Evolutionary conservation across 2,888 invertebrate genomes (phyloP).

Genomic region (Xylota segnis): DNA sequence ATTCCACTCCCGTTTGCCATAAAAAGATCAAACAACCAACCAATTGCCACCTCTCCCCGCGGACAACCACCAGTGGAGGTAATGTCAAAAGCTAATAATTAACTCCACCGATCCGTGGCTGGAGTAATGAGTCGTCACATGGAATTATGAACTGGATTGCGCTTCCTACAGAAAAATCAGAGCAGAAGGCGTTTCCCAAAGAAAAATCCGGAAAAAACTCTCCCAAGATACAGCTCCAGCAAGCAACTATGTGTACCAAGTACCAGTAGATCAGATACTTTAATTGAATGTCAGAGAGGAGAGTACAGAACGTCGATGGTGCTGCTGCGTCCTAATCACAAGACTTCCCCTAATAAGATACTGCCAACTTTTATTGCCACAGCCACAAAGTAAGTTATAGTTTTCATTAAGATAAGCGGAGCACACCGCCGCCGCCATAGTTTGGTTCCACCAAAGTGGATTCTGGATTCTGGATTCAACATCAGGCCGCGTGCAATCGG

Average conservation of each 20-base stretch:
- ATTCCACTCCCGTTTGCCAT: slow-evolving; percentile 46
- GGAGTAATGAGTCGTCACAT: slow-evolving; percentile 76
- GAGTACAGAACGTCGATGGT: not conserved
- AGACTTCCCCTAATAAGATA: slow-evolving; percentile 76
- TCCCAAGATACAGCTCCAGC: slow-evolving; percentile 26
- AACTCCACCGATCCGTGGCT: slow-evolving; percentile 66
- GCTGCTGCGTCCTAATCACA: slow-evolving; percentile 63
- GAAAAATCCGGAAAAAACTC: slow-evolving; percentile 46
- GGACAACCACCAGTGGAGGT: not conserved
- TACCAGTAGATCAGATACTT: slow-evolving; percentile 69
- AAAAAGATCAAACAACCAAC: slow-evolving; percentile 51
- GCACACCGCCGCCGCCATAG: slow-evolving; percentile 1
- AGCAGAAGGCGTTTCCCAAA: slow-evolving; percentile 69
- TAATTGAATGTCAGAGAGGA: slow-evolving; percentile 71
- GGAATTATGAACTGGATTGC: slow-evolving; percentile 69
- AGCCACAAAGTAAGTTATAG: slow-evolving; percentile 74
- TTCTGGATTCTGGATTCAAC: not conserved
- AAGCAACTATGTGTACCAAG: not conserved
- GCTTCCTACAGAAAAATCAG: slow-evolving; percentile 66
- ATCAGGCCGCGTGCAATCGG: slow-evolving; percentile 36
- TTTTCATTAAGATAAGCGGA: slow-evolving; percentile 75
- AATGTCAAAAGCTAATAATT: slow-evolving; percentile 75
- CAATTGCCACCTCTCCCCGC: slow-evolving; percentile 31
- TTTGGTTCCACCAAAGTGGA: slow-evolving; percentile 32
- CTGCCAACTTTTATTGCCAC: slow-evolving; percentile 74